Evolutionary conservation across 2,113 vertebrate species (phyloP).

Genomic region (Chinchilla lanigera): DNA sequence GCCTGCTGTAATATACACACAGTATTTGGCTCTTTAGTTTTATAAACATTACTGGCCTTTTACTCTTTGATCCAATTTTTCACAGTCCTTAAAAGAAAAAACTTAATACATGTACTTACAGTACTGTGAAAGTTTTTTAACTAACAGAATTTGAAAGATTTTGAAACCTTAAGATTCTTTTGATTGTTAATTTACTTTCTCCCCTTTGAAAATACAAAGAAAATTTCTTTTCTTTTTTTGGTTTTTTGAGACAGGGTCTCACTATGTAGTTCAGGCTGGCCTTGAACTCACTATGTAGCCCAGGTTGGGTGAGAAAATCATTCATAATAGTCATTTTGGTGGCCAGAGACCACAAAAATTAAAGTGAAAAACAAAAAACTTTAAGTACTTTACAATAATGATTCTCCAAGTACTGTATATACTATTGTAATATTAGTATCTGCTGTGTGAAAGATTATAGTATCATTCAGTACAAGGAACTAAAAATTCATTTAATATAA

Average conservation of each 20-base stretch:
- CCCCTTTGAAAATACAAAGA: not conserved
- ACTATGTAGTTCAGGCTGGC: too few relatives aligned
- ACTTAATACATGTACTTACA: not conserved
- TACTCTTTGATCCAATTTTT: not conserved
- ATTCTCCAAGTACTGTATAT: not conserved
- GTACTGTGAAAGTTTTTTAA: not conserved
- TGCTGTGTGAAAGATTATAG: not conserved
- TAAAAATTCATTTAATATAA: conserved; percentile 5
- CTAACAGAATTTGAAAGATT: not conserved
- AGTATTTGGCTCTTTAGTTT: not conserved
- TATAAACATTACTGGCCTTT: not conserved
- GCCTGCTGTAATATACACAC: not conserved
- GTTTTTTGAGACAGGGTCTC: too few relatives aligned
- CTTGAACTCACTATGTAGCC: too few relatives aligned
- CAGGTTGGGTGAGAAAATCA: not conserved
- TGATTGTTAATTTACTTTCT: conserved; percentile 11
- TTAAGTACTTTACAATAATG: not conserved
- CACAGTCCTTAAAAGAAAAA: conserved; percentile 40
- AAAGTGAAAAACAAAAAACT: not conserved
- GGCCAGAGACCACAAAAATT: not conserved
- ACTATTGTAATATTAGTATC: not conserved
- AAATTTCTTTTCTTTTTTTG: too few relatives aligned
- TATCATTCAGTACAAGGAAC: conserved; percentile 3
- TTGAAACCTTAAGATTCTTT: conserved; percentile 8
- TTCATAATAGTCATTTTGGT: not conserved